phyloP scores from a whole-genome alignment of 2,888 invertebrate species.

The Dryocosmus kuriphilus region DNA sequence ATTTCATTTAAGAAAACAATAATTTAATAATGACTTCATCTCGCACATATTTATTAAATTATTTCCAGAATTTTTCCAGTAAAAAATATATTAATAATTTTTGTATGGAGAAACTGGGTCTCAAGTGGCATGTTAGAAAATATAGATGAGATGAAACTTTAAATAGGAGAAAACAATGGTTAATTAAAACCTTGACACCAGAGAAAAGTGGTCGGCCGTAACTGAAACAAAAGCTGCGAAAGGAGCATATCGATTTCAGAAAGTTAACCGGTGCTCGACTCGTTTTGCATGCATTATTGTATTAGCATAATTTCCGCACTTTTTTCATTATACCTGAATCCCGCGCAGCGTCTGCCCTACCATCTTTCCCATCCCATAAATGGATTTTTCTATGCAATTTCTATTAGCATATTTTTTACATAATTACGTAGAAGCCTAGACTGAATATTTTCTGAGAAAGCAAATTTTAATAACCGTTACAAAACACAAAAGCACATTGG shows the following conservation, averaged over 20 bases:
- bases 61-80: not conserved
- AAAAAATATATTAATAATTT: constrained; percentile 3
- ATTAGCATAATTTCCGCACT: constrained; percentile 70
- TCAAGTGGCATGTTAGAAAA: constrained; percentile 2
- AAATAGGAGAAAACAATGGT: constrained; percentile 28
- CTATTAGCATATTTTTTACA: constrained; percentile 76
- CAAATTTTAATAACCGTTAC: constrained; percentile 61
- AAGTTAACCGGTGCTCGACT: constrained; percentile 57
- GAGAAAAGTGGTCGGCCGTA: constrained; percentile 23
- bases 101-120: constrained; percentile 5
- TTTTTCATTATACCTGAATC: constrained; percentile 67
- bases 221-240: constrained; percentile 38
- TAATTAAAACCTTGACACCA: constrained; percentile 16
- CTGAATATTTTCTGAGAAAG: constrained; percentile 67
- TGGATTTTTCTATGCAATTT: constrained; percentile 73
- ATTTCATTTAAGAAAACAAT: no score
- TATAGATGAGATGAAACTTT: constrained; percentile 1
- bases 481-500: constrained; percentile 16
- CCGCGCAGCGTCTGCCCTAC: constrained; percentile 47
- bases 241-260: constrained; percentile 62
- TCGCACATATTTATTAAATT: no score
- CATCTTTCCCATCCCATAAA: constrained; percentile 62
- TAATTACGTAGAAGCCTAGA: constrained; percentile 67
- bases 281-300: constrained; percentile 67
- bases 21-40: no score